Percentiles rank a stretch among this genome's conserved stretches.
phyloP scores from a whole-genome alignment of 1,140 invertebrate genomes.

The Platyura marginata region DNA sequence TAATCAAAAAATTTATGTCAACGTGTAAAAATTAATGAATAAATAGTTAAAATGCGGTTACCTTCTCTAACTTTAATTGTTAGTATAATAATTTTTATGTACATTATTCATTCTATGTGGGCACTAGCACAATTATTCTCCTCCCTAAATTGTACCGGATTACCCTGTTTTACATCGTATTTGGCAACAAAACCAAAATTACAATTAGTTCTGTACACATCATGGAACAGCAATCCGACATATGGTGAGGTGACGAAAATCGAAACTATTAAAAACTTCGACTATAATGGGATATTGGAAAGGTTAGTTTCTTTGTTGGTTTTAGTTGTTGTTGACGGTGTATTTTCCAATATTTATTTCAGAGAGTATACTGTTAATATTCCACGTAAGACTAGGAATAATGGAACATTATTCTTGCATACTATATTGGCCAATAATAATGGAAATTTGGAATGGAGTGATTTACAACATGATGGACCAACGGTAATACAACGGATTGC shows the following conservation, averaged over 20 bases:
- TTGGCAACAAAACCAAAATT: constrained; percentile 32
- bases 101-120: constrained; percentile 54
- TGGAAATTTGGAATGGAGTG: constrained; percentile 29
- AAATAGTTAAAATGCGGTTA: constrained; percentile 9
- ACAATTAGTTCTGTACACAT: constrained; percentile 36
- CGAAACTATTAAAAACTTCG: constrained; percentile 26
- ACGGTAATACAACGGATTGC: constrained; percentile 34
- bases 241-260: constrained; percentile 20
- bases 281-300: constrained; percentile 27
- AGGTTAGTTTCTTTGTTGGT: constrained; percentile 15
- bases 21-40: not conserved
- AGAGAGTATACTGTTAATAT: constrained; percentile 41
- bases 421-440: constrained; percentile 32
- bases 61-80: constrained; percentile 28
- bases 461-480: constrained; percentile 30
- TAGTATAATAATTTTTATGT: constrained; percentile 42
- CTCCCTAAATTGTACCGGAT: constrained; percentile 40
- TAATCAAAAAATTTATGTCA: not conserved
- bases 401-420: constrained; percentile 58
- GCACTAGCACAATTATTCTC: constrained; percentile 50
- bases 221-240: constrained; percentile 28
- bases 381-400: constrained; percentile 47
- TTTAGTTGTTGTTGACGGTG: not conserved
- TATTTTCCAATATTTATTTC: constrained; percentile 12
- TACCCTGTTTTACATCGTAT: constrained; percentile 38